Evolutionary conservation across 2,113 vertebrate genomes (phyloP).

Genomic region (Ploceus nigricollis): DNA sequence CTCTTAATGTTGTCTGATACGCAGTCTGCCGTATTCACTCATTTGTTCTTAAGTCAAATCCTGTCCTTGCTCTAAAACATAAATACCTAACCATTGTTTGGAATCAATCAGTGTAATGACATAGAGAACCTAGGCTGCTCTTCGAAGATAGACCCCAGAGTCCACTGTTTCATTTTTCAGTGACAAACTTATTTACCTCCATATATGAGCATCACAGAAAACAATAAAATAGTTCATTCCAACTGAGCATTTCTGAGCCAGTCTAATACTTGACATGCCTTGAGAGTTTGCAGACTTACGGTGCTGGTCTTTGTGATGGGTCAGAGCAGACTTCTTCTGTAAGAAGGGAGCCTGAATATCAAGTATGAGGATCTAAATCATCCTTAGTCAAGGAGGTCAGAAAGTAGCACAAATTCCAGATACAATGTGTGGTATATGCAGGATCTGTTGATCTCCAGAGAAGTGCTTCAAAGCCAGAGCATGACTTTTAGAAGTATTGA

Average conservation of each 20-base stretch:
- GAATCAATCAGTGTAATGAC: not conserved
- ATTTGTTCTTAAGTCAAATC: not conserved
- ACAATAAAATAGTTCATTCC: not conserved
- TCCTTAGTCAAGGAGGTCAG: not conserved
- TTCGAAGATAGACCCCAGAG: not conserved
- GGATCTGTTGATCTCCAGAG: not conserved
- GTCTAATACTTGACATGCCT: not conserved
- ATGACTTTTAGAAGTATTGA: not conserved
- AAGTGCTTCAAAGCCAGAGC: not conserved
- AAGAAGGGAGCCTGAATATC: not conserved
- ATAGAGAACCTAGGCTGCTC: not conserved
- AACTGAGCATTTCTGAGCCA: not conserved
- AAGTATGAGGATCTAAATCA: not conserved
- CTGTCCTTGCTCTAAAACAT: not conserved
- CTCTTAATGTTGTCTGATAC: not conserved
- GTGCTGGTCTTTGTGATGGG: not conserved
- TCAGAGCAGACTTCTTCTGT: not conserved
- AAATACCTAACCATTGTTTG: not conserved
- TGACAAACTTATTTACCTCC: not conserved
- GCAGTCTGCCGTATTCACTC: not conserved
- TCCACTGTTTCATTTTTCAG: not conserved
- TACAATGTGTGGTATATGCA: not conserved
- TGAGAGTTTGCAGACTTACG: not conserved
- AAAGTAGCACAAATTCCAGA: not conserved
- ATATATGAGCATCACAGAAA: not conserved